Percentiles rank a stretch among this genome's conserved stretches.
Evolutionary conservation across 2,888 invertebrate species (phyloP).

Genomic region (Parnassius apollo): DNA sequence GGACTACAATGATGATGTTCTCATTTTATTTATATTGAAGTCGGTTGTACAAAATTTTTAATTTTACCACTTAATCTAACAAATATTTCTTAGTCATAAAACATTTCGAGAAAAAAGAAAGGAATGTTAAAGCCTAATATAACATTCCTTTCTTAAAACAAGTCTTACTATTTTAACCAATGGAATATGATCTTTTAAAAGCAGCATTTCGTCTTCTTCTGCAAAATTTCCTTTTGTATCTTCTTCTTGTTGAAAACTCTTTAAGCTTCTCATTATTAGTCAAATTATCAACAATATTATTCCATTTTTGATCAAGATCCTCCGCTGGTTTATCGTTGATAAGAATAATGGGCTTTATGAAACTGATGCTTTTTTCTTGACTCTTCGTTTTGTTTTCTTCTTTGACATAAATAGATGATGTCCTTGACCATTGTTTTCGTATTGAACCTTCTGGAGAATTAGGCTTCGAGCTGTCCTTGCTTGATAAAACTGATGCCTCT

Average conservation of each 20-base stretch:
- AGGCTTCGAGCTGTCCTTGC: conserved; percentile 49
- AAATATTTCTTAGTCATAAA: no score
- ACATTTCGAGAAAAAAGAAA: no score
- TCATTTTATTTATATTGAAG: no score
- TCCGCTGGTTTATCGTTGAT: conserved; percentile 69
- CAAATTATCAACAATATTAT: conserved; percentile 52
- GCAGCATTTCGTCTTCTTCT: conserved; percentile 58
- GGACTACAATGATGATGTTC: no score
- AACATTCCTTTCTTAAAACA: background rate
- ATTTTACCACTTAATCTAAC: no score
- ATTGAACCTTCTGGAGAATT: conserved; percentile 47
- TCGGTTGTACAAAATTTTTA: no score
- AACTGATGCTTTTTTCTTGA: conserved; percentile 41
- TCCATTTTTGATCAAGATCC: conserved; percentile 67
- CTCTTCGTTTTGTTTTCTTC: conserved; percentile 39
- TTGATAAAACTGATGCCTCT: conserved; percentile 53
- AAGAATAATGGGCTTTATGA: conserved; percentile 63
- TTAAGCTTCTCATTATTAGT: conserved; percentile 59
- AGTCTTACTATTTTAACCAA: conserved; percentile 42
- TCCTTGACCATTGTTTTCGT: conserved; percentile 45
- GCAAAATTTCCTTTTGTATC: conserved; percentile 65
- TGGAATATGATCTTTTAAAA: conserved; percentile 72
- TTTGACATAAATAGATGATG: conserved; percentile 47
- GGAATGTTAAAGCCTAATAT: no score
- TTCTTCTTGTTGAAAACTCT: conserved; percentile 53